A percentile compares a stretch with the other conserved stretches of the same genome.
These are phyloP conservation scores for Scaptodrosophila lebanonensis DNA, from an alignment of 1,140 invertebrate genomes.

Conservation along the genomic window DNA sequence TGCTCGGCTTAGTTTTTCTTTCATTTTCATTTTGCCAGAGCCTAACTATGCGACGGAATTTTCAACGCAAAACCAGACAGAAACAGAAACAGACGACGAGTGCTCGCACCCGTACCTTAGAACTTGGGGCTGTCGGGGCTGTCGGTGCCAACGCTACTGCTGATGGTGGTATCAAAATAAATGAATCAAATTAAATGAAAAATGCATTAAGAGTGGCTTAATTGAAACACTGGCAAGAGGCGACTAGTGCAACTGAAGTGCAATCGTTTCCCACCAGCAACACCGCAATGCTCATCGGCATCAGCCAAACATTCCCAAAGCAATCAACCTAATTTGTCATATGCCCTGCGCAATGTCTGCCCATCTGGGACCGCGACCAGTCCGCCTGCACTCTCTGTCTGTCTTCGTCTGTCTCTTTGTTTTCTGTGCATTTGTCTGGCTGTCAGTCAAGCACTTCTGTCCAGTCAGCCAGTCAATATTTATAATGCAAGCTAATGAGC, in stretches of 20 bases:
- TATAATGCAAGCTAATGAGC: slow-evolving; percentile 70
- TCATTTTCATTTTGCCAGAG: neutral
- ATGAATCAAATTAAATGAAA: slow-evolving; percentile 67
- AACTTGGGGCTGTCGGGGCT: too few relatives aligned
- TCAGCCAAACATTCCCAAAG: slow-evolving; percentile 23
- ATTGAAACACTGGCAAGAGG: slow-evolving; percentile 47
- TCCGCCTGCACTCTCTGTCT: slow-evolving; percentile 17
- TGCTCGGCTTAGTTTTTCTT: slow-evolving; percentile 26
- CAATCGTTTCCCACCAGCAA: slow-evolving; percentile 12
- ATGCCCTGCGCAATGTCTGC: slow-evolving; percentile 53
- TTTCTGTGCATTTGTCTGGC: slow-evolving; percentile 9
- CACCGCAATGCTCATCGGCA: slow-evolving; percentile 11
- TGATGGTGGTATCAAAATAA: slow-evolving; percentile 52
- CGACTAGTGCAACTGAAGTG: slow-evolving; percentile 7
- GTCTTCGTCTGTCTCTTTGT: neutral
- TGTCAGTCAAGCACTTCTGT: slow-evolving; percentile 41
- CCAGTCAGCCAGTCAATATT: slow-evolving; percentile 62
- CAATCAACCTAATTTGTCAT: slow-evolving; percentile 74
- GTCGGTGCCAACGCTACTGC: neutral
- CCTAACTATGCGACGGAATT: neutral
- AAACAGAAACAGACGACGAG: neutral
- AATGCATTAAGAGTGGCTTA: slow-evolving; percentile 38
- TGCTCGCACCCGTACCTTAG: too few relatives aligned
- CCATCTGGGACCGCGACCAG: neutral
- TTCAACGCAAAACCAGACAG: slow-evolving; percentile 15